Conservation (phyloP, 2,797 vertebrate species). For the Eulemur rubriventer region DNA sequence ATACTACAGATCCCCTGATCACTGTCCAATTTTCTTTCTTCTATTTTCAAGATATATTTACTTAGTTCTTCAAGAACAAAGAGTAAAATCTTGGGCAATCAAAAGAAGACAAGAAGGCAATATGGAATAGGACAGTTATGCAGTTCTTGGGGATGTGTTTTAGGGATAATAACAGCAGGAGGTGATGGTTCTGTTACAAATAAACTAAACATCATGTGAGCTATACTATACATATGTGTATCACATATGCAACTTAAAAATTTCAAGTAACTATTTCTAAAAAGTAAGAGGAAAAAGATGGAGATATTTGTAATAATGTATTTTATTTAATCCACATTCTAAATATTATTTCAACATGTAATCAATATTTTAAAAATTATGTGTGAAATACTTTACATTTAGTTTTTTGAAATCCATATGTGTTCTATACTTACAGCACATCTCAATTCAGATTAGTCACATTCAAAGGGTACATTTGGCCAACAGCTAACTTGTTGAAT, state of each 20-base stretch:
- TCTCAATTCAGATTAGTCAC: neutral
- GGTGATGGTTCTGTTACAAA: neutral
- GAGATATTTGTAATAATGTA: neutral
- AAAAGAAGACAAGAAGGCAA: neutral
- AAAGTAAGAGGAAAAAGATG: neutral
- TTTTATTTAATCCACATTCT: neutral
- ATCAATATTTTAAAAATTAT: neutral
- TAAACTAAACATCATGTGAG: neutral
- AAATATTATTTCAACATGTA: neutral
- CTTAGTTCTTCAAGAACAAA: neutral
- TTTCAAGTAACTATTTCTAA: neutral
- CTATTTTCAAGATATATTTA: neutral
- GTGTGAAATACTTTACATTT: neutral
- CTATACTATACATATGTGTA: too few species aligned
- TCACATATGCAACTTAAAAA: neutral
- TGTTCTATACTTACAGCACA: neutral
- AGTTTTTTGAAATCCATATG: neutral
- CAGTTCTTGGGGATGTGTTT: neutral
- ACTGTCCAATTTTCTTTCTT: neutral
- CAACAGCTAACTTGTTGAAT: neutral
- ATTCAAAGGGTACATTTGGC: neutral
- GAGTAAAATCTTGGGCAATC: neutral
- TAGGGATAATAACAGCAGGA: neutral
- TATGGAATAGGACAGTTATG: neutral
- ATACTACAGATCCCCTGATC: neutral